A percentile compares a stretch with the other conserved stretches of the same genome.
phyloP scores from a whole-genome alignment of 2,113 vertebrate genomes.

The Hirundichthys speculiger region DNA sequence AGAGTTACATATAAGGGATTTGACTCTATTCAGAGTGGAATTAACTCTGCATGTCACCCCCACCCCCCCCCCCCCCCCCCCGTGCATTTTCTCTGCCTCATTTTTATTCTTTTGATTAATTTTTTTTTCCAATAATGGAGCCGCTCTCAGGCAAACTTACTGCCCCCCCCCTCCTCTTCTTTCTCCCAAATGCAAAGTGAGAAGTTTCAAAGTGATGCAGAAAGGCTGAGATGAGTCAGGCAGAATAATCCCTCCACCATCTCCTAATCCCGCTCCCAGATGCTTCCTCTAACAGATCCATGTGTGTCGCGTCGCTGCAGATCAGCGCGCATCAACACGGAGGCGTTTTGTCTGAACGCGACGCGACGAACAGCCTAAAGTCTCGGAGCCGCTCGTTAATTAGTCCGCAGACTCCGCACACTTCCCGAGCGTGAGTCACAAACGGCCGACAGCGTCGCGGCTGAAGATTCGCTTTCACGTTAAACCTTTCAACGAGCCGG shows the following conservation, averaged over 20 bases:
- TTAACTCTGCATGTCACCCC: too few relatives aligned
- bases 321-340: slow-evolving; percentile 11
- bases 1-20: too few relatives aligned
- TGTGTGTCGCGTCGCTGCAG: background rate
- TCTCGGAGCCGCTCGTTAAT: slow-evolving; percentile 24
- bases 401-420: slow-evolving; percentile 25
- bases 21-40: too few relatives aligned
- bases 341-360: slow-evolving; percentile 34
- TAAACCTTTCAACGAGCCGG: slow-evolving; percentile 22
- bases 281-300: slow-evolving; percentile 28
- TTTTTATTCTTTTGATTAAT: background rate
- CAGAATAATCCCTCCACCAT: slow-evolving; percentile 58
- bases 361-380: slow-evolving; percentile 46
- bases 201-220: slow-evolving; percentile 24
- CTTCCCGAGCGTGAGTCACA: slow-evolving; percentile 11
- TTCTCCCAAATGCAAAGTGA: slow-evolving; percentile 27
- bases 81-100: slow-evolving; percentile 3
- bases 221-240: slow-evolving; percentile 24
- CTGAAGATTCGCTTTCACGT: slow-evolving; percentile 19
- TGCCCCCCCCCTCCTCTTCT: background rate
- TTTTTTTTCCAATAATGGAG: slow-evolving; percentile 3
- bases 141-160: slow-evolving; percentile 1
- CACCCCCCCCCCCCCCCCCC: too few relatives aligned
- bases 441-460: slow-evolving; percentile 29
- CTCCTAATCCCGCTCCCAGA: slow-evolving; percentile 61